A percentile compares a stretch with the other conserved stretches of the same genome.
These are phyloP conservation scores for Drosophila tanythrix DNA, from an alignment of 2,888 invertebrate species.

Conservation along the genomic window DNA sequence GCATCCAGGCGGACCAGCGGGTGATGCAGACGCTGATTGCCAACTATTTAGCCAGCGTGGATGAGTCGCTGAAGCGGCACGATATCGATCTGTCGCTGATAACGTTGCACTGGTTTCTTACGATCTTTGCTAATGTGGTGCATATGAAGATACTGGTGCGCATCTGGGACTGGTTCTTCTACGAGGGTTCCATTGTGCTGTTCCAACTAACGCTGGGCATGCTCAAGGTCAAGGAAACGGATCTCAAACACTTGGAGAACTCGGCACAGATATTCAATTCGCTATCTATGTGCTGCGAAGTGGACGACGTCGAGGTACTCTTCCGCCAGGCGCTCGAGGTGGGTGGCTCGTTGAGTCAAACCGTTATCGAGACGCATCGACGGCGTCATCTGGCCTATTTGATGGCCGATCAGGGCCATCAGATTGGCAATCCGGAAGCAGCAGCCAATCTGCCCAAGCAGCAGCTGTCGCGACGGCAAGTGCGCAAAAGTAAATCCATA, in stretches of 20 bases:
- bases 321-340: conserved; percentile 91
- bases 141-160: conserved; percentile 96
- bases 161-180: conserved; percentile 98
- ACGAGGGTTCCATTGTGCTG: conserved; percentile 96
- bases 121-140: conserved; percentile 97
- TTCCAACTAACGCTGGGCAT: conserved; percentile 98
- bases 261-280: conserved; percentile 99
- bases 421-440: conserved; percentile 95
- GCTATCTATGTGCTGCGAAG: conserved; percentile 96
- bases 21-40: conserved; percentile 96
- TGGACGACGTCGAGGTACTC: conserved; percentile 93
- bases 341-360: conserved; percentile 93
- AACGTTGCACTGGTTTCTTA: conserved; percentile 98
- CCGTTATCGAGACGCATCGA: conserved; percentile 91
- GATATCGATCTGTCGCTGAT: conserved; percentile 98
- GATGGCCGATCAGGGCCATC: conserved; percentile 98
- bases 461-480: conserved; percentile 93
- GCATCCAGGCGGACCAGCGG: conserved; percentile 97
- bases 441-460: conserved; percentile 97
- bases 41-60: conserved; percentile 95
- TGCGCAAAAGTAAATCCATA: conserved; percentile 95
- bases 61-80: conserved; percentile 95
- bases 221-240: conserved; percentile 94
- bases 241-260: conserved; percentile 94
- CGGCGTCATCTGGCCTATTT: conserved; percentile 96